These are phyloP conservation scores for Amphimallon solstitiale DNA, from an alignment of 2,888 invertebrate species.

Conservation along the genomic window DNA sequence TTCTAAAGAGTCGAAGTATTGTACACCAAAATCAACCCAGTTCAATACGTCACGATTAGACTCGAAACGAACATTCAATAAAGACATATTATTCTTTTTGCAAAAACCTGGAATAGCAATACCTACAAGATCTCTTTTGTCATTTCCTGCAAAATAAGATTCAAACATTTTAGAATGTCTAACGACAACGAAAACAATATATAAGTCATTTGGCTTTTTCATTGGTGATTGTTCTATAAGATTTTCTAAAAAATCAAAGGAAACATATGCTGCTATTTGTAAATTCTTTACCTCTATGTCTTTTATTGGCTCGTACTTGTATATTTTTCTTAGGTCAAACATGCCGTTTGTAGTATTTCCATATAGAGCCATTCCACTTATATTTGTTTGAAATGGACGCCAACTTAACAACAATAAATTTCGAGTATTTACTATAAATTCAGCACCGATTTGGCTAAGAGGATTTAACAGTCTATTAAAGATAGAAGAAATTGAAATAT, in stretches of 20 bases:
- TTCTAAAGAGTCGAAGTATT: background rate
- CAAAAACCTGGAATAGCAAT: constrained; percentile 6
- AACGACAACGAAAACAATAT: background rate
- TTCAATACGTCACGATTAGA: background rate
- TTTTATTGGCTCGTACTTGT: background rate
- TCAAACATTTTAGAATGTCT: constrained; percentile 1
- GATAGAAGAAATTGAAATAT: background rate
- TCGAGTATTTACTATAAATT: background rate
- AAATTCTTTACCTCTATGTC: background rate
- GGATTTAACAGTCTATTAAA: background rate
- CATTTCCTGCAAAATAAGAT: background rate
- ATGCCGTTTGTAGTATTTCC: background rate
- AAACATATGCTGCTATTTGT: background rate
- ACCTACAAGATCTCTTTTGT: background rate
- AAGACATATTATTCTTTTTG: background rate
- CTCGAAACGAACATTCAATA: background rate
- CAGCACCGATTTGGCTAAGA: background rate
- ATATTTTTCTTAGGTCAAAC: background rate
- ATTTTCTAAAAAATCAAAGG: background rate
- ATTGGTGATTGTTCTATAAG: background rate
- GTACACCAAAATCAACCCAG: background rate
- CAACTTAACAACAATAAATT: background rate
- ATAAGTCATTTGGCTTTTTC: background rate
- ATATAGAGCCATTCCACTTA: background rate
- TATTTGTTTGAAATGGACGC: background rate